Evolutionary conservation across 2,888 invertebrate species (phyloP), one percentile per base, ranked within the genome.

Genomic region (Watsonalla cultraria): DNA sequence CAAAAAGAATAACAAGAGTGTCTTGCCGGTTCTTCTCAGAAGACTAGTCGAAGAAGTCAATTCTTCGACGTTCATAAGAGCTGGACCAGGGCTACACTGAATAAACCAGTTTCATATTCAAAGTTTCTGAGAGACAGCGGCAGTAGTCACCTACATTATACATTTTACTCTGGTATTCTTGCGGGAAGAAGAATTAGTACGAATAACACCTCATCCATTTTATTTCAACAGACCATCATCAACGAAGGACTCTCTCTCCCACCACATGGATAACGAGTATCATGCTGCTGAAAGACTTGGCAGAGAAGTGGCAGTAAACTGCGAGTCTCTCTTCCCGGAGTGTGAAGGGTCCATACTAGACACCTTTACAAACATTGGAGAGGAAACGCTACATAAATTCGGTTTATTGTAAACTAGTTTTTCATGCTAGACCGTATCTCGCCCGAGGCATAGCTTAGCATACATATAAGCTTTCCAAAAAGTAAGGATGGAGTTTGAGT

Each of bases 231-330:
- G 95, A 15, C 95, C 96, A 24, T 95, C 96, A 13, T 90, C 93
- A 37, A 95, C 95, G 0, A 86, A 81, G 33, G 96, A 96, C 68
- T 68, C 80, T 0, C 71, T 94, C 15, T 93, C 93, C 5, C 92
- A 93, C 57, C 92, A 94, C 74, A 90, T 91, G 0, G 94, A 95
- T 79, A 93, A 93, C 61, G 95, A 95, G 74, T 96, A 95, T 77
- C 92, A 93, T 51, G 94, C 94, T 5, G 95, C 96, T 0, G 96
- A 96, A 77, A 82, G 92, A 55, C 76, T 94, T 5, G 96, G 96
- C 5, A 92, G 91, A 67, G 83, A 87, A 56, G 74, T 74, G 0
- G 91, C 86, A 33, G 84, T 86, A 47, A 92, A 80, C 62, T 91
- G 94, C 68, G 92, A 92, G 64, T 80, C 80, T 37, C 74, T 94